Conservation (phyloP, 2,113 vertebrate genomes). For the Plotosus lineatus region DNA sequence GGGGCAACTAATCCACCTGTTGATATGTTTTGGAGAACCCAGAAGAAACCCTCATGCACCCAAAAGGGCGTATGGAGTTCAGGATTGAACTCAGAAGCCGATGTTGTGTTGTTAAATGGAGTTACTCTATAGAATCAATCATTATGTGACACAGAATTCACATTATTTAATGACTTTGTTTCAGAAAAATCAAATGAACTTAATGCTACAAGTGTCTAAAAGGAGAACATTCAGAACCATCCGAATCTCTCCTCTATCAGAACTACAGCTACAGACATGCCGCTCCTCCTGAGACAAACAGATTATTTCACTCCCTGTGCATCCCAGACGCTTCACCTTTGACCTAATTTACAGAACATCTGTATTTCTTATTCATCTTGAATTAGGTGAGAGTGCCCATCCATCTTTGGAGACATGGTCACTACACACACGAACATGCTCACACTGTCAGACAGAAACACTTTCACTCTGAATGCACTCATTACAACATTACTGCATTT, state of each 20-base stretch:
- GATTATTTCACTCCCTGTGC: no score
- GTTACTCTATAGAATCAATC: not conserved
- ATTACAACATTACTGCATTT: not conserved
- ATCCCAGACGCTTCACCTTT: not conserved
- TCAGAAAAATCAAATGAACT: not conserved
- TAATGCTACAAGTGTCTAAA: not conserved
- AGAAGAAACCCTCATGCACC: not conserved
- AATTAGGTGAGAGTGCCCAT: no score
- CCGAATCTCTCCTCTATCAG: not conserved
- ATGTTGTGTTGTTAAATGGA: no score
- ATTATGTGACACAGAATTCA: not conserved
- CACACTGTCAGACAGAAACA: not conserved
- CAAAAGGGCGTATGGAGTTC: not conserved
- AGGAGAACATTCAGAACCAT: not conserved
- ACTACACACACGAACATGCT: not conserved
- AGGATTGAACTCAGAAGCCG: not conserved
- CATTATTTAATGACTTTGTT: slow-evolving; percentile 5
- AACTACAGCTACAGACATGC: not conserved
- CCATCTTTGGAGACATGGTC: no score
- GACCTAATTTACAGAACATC: not conserved
- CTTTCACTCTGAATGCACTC: no score
- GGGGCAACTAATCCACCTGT: not conserved
- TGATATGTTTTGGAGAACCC: not conserved
- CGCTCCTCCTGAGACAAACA: no score
- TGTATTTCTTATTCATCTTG: not conserved